These are phyloP conservation scores for Myotis brandtii DNA, from an alignment of 2,113 vertebrate genomes.

Conservation along the genomic window DNA sequence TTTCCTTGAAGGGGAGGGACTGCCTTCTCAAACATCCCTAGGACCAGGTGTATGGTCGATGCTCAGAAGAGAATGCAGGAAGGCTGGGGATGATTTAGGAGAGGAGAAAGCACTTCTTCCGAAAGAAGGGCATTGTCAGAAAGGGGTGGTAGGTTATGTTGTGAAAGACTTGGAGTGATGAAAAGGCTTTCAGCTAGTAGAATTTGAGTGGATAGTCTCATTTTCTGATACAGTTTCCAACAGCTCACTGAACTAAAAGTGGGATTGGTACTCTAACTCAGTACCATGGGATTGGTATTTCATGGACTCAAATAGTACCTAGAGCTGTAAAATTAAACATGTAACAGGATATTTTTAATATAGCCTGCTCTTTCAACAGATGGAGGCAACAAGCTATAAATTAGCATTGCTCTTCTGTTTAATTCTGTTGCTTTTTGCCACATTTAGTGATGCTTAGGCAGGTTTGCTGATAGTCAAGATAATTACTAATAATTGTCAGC, in stretches of 20 bases:
- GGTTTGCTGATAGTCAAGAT: slow-evolving; percentile 23
- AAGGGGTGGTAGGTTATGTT: background rate
- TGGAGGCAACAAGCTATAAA: background rate
- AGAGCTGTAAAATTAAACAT: background rate
- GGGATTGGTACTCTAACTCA: background rate
- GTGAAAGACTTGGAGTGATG: background rate
- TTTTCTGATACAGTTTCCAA: background rate
- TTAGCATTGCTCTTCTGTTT: slow-evolving; percentile 33
- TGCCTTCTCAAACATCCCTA: background rate
- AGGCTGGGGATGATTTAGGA: background rate
- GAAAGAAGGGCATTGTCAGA: background rate
- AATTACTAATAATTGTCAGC: slow-evolving; percentile 12
- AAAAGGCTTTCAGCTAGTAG: background rate
- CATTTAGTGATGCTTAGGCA: background rate
- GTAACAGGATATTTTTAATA: background rate
- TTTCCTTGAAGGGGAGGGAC: background rate
- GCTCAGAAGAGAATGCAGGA: background rate
- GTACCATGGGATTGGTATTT: background rate
- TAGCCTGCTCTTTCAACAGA: slow-evolving; percentile 19
- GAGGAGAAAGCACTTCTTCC: background rate
- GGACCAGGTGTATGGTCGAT: background rate
- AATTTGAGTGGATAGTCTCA: background rate
- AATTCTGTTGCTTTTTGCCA: background rate
- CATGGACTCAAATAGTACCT: background rate
- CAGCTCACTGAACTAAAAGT: background rate